A percentile compares a stretch with the other conserved stretches of the same genome.
Conservation (phyloP, 2,113 vertebrate species). For the Lates calcarifer region DNA sequence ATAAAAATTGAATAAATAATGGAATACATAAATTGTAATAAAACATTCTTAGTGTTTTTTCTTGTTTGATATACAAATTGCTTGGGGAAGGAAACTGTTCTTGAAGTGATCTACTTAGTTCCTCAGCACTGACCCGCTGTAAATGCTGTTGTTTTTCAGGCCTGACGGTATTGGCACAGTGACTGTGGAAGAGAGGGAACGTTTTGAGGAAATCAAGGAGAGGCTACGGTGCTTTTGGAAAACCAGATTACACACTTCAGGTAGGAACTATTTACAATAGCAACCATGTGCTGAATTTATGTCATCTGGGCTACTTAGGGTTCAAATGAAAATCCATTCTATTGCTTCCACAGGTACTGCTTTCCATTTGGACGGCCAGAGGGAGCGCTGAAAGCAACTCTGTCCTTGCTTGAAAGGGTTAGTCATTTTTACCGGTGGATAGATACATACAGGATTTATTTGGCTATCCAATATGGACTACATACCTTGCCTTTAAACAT, state of each 20-base stretch:
- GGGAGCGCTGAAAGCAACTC: slow-evolving; percentile 96
- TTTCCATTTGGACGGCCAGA: slow-evolving; percentile 99
- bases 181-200: slow-evolving; percentile 95
- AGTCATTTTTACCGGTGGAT: slow-evolving; percentile 59
- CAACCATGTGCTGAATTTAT: not conserved
- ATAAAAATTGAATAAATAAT: too few species aligned
- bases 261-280: slow-evolving; percentile 72
- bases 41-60: too few species aligned
- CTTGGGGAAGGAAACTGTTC: too few species aligned
- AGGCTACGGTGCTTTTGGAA: slow-evolving; percentile 95
- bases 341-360: slow-evolving; percentile 90
- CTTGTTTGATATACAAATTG: too few species aligned
- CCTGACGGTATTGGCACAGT: slow-evolving; percentile 98
- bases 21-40: too few species aligned
- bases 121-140: too few species aligned
- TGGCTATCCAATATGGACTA: not conserved
- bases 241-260: slow-evolving; percentile 99
- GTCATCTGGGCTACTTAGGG: not conserved
- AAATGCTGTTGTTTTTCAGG: slow-evolving; percentile 78
- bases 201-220: slow-evolving; percentile 98
- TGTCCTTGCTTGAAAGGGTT: slow-evolving; percentile 97
- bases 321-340: not conserved
- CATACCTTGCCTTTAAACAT: not conserved
- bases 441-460: not conserved
- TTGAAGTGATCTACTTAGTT: not conserved